Evolutionary conservation across 1,140 invertebrate genomes (phyloP).

Genomic region (Penaeus japonicus): DNA sequence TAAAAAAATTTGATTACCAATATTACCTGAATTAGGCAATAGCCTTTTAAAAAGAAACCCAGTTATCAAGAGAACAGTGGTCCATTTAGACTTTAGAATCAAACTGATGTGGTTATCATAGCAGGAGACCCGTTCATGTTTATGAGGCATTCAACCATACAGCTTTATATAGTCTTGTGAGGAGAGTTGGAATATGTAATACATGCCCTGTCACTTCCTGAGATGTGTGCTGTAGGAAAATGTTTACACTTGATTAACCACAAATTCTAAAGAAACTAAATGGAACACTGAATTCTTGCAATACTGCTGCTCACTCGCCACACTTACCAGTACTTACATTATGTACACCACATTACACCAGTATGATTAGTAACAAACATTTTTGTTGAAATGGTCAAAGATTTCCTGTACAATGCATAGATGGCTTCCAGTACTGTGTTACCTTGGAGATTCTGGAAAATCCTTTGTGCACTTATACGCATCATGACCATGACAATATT

Average conservation of each 20-base stretch:
- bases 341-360: constrained; percentile 44
- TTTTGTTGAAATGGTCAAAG: constrained; percentile 35
- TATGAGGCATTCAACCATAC: constrained; percentile 47
- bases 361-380: constrained; percentile 43
- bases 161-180: constrained; percentile 45
- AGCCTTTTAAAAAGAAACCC: constrained; percentile 30
- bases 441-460: constrained; percentile 30
- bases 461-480: constrained; percentile 40
- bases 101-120: constrained; percentile 30
- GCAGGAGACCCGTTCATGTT: constrained; percentile 51
- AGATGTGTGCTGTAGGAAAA: constrained; percentile 50
- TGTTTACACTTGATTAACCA: constrained; percentile 25
- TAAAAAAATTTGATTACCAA: constrained; percentile 51
- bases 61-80: constrained; percentile 38
- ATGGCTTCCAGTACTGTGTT: constrained; percentile 48
- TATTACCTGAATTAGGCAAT: constrained; percentile 49
- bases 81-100: constrained; percentile 41
- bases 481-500: constrained; percentile 41
- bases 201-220: constrained; percentile 56
- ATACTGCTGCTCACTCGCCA: constrained; percentile 15
- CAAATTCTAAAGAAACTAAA: constrained; percentile 33
- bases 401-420: constrained; percentile 55
- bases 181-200: constrained; percentile 49
- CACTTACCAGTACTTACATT: constrained; percentile 43
- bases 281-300: constrained; percentile 49